Evolutionary conservation across 2,888 invertebrate species (phyloP).

Genomic region (Coleophora flavipennella): DNA sequence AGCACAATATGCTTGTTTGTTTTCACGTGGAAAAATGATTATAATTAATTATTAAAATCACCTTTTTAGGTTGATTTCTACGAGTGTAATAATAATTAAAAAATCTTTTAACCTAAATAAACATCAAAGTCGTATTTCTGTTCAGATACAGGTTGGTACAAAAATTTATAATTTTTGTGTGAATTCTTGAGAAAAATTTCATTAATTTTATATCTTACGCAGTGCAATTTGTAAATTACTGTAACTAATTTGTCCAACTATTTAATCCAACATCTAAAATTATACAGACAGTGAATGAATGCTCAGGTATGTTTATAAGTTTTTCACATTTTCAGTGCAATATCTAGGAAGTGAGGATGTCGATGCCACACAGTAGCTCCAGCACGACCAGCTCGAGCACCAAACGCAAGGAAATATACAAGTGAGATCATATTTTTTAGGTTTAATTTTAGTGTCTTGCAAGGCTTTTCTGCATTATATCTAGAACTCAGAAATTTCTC

Average conservation of each 20-base stretch:
- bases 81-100: too few relatives aligned
- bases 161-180: neutral
- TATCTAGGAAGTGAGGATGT: slow-evolving; percentile 32
- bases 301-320: neutral
- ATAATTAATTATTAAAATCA: neutral
- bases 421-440: slow-evolving; percentile 33
- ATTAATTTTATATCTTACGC: too few relatives aligned
- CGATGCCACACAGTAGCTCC: slow-evolving; percentile 68
- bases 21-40: slow-evolving; percentile 1
- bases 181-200: too few relatives aligned
- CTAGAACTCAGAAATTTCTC: neutral
- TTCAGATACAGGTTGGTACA: neutral
- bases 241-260: too few relatives aligned
- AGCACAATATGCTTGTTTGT: slow-evolving; percentile 8
- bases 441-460: too few relatives aligned
- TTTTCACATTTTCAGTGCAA: neutral
- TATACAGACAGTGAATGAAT: neutral
- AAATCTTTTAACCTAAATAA: too few relatives aligned
- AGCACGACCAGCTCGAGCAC: slow-evolving; percentile 64
- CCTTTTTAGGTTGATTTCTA: too few relatives aligned
- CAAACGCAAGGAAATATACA: slow-evolving; percentile 69
- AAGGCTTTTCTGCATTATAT: neutral
- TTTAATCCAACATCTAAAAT: neutral
- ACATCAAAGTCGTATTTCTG: too few relatives aligned
- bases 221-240: too few relatives aligned